Conservation (phyloP, 2,888 invertebrate species). For the Hermaeophaga mercurialis region DNA sequence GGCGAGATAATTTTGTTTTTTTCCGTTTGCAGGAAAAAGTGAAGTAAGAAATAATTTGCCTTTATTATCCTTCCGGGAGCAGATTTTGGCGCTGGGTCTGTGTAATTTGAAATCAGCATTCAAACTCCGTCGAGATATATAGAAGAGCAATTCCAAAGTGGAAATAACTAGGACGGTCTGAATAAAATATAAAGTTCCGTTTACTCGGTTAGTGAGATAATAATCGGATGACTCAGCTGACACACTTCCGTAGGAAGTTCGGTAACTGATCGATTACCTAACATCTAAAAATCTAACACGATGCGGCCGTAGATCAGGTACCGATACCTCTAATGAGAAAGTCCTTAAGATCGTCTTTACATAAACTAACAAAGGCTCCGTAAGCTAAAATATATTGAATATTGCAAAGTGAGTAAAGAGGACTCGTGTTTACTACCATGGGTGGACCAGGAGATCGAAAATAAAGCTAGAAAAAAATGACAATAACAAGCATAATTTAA, state of each 20-base stretch:
- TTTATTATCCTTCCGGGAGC: constrained; percentile 30
- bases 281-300: background rate
- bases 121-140: constrained; percentile 45
- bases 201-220: constrained; percentile 50
- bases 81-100: constrained; percentile 27
- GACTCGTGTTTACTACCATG: no score
- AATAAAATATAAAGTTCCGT: constrained; percentile 53
- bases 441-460: no score
- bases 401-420: no score
- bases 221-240: constrained; percentile 45
- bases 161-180: constrained; percentile 52
- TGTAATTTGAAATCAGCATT: constrained; percentile 46
- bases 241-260: constrained; percentile 8
- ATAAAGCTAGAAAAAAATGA: no score
- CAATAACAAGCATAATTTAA: no score
- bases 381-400: no score
- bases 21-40: constrained; percentile 30
- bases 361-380: no score
- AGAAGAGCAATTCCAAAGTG: constrained; percentile 48
- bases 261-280: constrained; percentile 5
- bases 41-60: constrained; percentile 34
- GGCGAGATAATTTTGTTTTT: constrained; percentile 35
- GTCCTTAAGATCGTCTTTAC: background rate
- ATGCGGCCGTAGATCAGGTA: background rate
- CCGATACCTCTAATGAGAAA: background rate